These are phyloP conservation scores for Gasterosteus aculeatus DNA, from an alignment of 2,113 vertebrate species.

Conservation along the genomic window DNA sequence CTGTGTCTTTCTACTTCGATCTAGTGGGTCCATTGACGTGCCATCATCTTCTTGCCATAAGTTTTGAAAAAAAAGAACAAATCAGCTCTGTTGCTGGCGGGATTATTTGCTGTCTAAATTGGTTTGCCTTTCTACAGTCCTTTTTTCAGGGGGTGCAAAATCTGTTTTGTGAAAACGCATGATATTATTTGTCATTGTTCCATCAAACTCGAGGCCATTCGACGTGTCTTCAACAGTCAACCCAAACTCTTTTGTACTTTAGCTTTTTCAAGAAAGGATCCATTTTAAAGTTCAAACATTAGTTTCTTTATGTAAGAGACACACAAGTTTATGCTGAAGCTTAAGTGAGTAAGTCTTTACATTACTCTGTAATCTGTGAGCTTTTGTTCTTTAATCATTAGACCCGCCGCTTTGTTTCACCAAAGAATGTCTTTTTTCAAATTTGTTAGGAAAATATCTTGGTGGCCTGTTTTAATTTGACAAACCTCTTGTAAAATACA, in stretches of 20 bases:
- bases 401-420: constrained; percentile 65
- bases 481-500: not conserved
- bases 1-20: constrained; percentile 29
- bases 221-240: constrained; percentile 11
- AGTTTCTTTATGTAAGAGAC: not conserved
- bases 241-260: not conserved
- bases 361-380: constrained; percentile 26
- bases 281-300: constrained; percentile 9
- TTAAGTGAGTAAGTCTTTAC: constrained; percentile 21
- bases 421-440: constrained; percentile 53
- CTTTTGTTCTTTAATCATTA: constrained; percentile 30
- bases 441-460: constrained; percentile 5
- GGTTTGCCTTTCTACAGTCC: constrained; percentile 29
- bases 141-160: constrained; percentile 17
- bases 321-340: constrained; percentile 21
- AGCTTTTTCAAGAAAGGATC: not conserved
- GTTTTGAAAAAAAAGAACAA: constrained; percentile 17
- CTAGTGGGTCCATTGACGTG: constrained; percentile 31
- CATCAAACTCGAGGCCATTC: constrained; percentile 11
- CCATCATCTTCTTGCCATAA: constrained; percentile 44
- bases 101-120: constrained; percentile 13
- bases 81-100: constrained; percentile 1
- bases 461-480: constrained; percentile 26
- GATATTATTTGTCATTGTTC: constrained; percentile 13
- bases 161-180: constrained; percentile 12